A percentile compares a stretch with the other conserved stretches of the same genome.
These are phyloP conservation scores for Pandion haliaetus DNA, from an alignment of 2,113 vertebrate genomes.

Conservation along the genomic window DNA sequence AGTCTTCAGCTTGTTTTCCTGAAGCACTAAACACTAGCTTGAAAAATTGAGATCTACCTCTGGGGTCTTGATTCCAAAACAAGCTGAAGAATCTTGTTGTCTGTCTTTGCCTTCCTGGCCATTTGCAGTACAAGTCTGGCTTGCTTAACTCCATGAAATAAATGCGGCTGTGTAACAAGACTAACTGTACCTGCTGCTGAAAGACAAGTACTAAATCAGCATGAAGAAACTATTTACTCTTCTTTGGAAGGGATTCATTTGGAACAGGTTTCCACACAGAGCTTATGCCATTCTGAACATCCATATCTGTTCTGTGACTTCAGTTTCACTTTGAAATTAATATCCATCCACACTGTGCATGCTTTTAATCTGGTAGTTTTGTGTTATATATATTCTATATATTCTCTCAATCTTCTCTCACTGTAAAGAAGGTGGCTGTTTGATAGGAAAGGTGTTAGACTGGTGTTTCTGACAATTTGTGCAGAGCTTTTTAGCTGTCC, in stretches of 20 bases:
- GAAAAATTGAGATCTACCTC: background rate
- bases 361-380: background rate
- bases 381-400: background rate
- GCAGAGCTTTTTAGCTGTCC: background rate
- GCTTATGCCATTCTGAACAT: background rate
- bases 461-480: background rate
- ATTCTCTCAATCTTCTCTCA: background rate
- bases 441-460: background rate
- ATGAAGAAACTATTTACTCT: background rate
- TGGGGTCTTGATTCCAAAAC: background rate
- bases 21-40: background rate
- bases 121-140: background rate
- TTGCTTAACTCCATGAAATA: background rate
- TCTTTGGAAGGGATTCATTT: background rate
- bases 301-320: background rate
- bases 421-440: background rate
- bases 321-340: background rate
- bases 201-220: background rate
- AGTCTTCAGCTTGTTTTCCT: background rate
- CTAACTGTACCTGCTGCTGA: background rate
- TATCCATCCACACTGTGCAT: background rate
- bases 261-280: background rate
- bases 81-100: background rate
- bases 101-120: background rate
- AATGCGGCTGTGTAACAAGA: background rate